Conservation (phyloP, 2,888 invertebrate species). For the Habroteleia sp. region DNA sequence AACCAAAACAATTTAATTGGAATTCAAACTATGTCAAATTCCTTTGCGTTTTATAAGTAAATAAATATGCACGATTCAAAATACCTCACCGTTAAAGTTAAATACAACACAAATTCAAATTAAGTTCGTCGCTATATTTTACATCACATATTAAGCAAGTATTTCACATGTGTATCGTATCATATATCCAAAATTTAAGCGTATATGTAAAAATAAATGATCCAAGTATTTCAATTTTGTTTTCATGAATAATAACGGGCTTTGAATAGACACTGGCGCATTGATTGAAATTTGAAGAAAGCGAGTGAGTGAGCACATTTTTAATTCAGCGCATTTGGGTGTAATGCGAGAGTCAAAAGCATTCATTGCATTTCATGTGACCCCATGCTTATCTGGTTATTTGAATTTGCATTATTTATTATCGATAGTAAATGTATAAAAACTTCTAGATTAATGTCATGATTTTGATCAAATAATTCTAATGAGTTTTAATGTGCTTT, state of each 20-base stretch:
- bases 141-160: no score
- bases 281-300: slow-evolving; percentile 57
- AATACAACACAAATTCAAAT: no score
- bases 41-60: no score
- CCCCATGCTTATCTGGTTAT: slow-evolving; percentile 48
- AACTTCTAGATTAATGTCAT: no score
- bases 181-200: slow-evolving; percentile 12
- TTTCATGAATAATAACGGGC: slow-evolving; percentile 55
- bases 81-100: no score
- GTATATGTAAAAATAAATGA: slow-evolving; percentile 29
- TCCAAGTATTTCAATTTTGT: slow-evolving; percentile 52
- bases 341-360: slow-evolving; percentile 52
- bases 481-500: no score
- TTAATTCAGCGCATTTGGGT: slow-evolving; percentile 46
- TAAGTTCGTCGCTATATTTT: no score
- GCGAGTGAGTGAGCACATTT: slow-evolving; percentile 42
- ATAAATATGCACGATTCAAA: no score
- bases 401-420: slow-evolving; percentile 55
- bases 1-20: no score
- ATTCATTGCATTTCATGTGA: slow-evolving; percentile 44
- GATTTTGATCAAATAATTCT: background rate
- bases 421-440: slow-evolving; percentile 23
- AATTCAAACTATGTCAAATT: no score
- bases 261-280: slow-evolving; percentile 31
- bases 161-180: no score